A percentile compares a stretch with the other conserved stretches of the same genome.
Conservation (phyloP, 2,113 vertebrate species). For the Alectura lathami region DNA sequence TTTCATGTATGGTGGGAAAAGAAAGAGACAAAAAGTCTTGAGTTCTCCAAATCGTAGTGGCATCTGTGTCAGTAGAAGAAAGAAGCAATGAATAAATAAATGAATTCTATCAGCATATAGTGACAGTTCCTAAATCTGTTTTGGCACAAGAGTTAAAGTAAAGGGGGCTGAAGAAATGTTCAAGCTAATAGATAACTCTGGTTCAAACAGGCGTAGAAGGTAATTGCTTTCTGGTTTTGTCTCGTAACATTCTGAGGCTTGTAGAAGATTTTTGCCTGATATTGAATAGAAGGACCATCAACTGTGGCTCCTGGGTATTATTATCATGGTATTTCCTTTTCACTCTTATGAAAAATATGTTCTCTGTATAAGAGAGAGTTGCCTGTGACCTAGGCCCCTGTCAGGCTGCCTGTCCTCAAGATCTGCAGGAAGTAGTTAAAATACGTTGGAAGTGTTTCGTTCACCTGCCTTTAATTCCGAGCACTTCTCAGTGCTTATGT, state of each 20-base stretch:
- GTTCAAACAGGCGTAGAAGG: neutral
- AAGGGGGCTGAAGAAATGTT: neutral
- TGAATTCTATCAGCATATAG: neutral
- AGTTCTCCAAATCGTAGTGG: constrained; percentile 1
- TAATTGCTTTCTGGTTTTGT: neutral
- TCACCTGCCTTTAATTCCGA: neutral
- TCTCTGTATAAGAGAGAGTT: neutral
- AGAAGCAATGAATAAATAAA: constrained; percentile 14
- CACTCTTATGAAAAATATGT: neutral
- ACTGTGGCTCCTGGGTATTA: neutral
- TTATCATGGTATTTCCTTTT: neutral
- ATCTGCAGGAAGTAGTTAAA: neutral
- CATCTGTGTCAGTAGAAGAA: constrained; percentile 16
- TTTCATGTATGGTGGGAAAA: neutral
- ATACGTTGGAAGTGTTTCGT: neutral
- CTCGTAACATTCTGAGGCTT: neutral
- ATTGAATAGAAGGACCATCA: neutral
- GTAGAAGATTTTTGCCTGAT: neutral
- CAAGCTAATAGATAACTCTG: neutral
- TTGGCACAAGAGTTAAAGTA: neutral
- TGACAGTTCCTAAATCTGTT: neutral
- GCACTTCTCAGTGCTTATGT: neutral
- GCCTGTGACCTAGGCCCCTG: neutral
- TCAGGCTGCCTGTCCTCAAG: neutral
- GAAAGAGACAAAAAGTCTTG: neutral